phyloP scores from a whole-genome alignment of 2,888 invertebrate genomes.

The Ichneumoninae sp. region DNA sequence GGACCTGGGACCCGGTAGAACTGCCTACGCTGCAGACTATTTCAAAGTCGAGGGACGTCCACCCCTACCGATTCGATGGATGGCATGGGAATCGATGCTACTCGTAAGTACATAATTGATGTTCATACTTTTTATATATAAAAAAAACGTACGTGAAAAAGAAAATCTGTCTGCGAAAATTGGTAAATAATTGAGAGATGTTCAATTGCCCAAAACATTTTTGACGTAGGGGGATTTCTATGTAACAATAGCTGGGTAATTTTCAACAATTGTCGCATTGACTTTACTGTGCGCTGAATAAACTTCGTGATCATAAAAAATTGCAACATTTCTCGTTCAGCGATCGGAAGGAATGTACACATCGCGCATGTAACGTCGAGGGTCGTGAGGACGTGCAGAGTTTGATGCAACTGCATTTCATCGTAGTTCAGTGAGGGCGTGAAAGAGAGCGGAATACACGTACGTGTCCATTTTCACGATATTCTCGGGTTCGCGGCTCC shows the following conservation, averaged over 20 bases:
- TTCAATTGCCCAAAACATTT: neutral
- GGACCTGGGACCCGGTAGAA: constrained; percentile 90
- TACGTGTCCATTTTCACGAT: constrained; percentile 42
- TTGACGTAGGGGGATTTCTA: neutral
- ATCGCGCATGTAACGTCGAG: constrained; percentile 30
- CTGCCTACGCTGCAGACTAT: constrained; percentile 91
- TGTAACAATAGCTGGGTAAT: neutral
- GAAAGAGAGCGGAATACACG: constrained; percentile 30
- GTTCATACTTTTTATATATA: neutral
- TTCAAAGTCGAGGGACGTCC: constrained; percentile 90
- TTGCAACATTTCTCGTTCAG: constrained; percentile 47
- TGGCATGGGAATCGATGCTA: constrained; percentile 94
- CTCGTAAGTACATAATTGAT: constrained; percentile 85
- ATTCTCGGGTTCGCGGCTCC: neutral
- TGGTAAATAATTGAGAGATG: neutral
- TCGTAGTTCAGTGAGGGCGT: constrained; percentile 22
- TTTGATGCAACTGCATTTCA: constrained; percentile 43
- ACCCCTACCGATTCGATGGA: constrained; percentile 93
- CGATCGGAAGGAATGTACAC: constrained; percentile 29
- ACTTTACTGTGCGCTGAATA: neutral
- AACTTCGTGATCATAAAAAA: constrained; percentile 28
- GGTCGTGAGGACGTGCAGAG: neutral
- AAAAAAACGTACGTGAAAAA: neutral
- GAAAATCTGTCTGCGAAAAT: neutral
- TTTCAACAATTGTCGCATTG: neutral